These are phyloP conservation scores for Anniella stebbinsi DNA, from an alignment of 2,797 vertebrate species.

Conservation along the genomic window DNA sequence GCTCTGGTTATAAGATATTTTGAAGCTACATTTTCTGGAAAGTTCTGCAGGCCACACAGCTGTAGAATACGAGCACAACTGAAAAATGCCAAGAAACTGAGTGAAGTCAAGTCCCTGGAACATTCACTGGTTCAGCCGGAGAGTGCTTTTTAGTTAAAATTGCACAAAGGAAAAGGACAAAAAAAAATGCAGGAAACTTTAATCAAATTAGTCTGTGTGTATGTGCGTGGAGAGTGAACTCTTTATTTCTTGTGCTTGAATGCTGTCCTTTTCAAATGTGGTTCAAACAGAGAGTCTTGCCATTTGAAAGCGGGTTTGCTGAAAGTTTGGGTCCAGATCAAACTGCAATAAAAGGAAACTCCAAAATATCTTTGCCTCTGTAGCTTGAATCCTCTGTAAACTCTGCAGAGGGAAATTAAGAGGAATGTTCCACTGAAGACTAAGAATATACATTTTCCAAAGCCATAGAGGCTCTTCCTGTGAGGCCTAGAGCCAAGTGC, in stretches of 20 bases:
- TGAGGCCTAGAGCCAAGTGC: background rate
- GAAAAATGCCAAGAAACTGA: constrained; percentile 58
- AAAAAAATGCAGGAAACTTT: constrained; percentile 34
- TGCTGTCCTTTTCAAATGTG: constrained; percentile 5
- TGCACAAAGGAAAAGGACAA: constrained; percentile 30
- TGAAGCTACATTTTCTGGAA: constrained; percentile 9
- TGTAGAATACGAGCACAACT: background rate
- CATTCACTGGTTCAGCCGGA: constrained; percentile 38
- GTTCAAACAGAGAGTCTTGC: background rate
- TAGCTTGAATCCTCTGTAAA: background rate
- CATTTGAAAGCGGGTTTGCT: constrained; percentile 12
- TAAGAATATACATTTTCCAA: constrained; percentile 13
- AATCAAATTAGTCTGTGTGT: constrained; percentile 9
- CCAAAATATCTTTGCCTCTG: background rate
- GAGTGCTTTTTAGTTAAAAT: constrained; percentile 50
- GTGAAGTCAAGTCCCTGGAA: constrained; percentile 55
- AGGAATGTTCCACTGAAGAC: background rate
- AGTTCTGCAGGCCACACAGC: constrained; percentile 39
- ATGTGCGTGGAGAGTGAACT: background rate
- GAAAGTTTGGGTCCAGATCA: fast-evolving
- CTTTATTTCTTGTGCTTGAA: background rate
- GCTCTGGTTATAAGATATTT: background rate
- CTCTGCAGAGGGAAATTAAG: constrained; percentile 4
- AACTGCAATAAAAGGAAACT: background rate
- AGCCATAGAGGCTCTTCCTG: constrained; percentile 8